Conservation (phyloP, 2,888 invertebrate species). For the Rhagonycha fulva region DNA sequence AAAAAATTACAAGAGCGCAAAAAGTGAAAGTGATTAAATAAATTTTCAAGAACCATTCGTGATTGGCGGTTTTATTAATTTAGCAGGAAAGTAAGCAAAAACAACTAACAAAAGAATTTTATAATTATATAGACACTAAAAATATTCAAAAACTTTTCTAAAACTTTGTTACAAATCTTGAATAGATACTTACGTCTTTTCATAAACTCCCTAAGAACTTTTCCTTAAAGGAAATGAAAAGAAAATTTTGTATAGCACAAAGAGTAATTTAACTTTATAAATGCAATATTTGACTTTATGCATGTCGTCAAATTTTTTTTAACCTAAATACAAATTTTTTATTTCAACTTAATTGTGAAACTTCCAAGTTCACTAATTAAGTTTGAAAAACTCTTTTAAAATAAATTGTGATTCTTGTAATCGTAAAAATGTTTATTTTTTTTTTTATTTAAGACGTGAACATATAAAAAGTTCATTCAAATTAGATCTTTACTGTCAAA, state of each 20-base stretch:
- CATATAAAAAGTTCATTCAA: not conserved
- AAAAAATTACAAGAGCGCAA: not conserved
- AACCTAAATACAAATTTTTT: not conserved
- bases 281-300: conserved; percentile 1
- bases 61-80: not conserved
- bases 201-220: conserved; percentile 23
- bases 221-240: conserved; percentile 24
- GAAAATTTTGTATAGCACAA: conserved; percentile 20
- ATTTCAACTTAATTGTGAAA: not conserved
- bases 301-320: not conserved
- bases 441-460: not conserved
- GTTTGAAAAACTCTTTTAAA: not conserved
- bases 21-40: not conserved
- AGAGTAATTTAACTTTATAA: conserved; percentile 13
- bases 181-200: conserved; percentile 28
- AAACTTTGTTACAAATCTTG: conserved; percentile 29
- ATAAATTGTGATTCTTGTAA: not conserved
- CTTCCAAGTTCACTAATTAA: not conserved
- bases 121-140: conserved; percentile 26
- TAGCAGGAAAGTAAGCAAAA: conserved; percentile 16
- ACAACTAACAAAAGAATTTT: conserved; percentile 21
- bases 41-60: not conserved
- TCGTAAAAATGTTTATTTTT: not conserved
- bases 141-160: conserved; percentile 18
- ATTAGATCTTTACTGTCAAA: not conserved